Base-by-base conservation (phyloP, 2,888 invertebrate species). In the Aethes cnicana region DNA sequence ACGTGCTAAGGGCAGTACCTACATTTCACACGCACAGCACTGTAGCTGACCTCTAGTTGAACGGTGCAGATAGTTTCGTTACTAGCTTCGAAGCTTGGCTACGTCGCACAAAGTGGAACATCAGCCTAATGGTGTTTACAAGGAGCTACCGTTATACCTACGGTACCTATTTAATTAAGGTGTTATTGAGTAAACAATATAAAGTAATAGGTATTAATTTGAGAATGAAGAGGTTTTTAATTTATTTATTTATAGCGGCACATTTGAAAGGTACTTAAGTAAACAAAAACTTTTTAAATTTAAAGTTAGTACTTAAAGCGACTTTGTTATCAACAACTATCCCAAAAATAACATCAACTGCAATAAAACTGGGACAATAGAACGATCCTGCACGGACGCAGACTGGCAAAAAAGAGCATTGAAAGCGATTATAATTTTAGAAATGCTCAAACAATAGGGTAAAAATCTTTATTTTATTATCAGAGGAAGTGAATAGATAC, bases 401-500 rank as follows among this genome's bases (percentile, higher is more conserved):
- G 57, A 43, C 69, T 57, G 50, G 64, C 73, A 77, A 77, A 80
- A 74, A 76, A 65, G 54, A 57, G 56, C 68, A 69, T 68, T 74
- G 72, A 63, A 64, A 80, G 79, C 80, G 66, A 81, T 77, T 80
- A 85, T 77, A 81, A 84, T 83, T 82, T 84, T 75, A 68, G 71
- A 73, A 63, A 62, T 66, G 63, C 66, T 64, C 80, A 82, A 81
- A 88, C 86, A 88, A 87, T 80, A 63, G 77, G 50, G 60, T 69
- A 62, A 68, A 76, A 77, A 71, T 78, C 73, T 82, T 85, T 67
- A 62, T 61, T 72, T 71, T 84, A 83, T 68, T 82, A 86, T 86
- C 85, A 64, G 68, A 82, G 86, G 88, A 87, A 85, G 78, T 84
- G 77, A 78, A 85, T 77, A 85, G 84, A 85, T 85, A 84, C 72